phyloP scores from a whole-genome alignment of 2,888 invertebrate species.

The Torymus auratus region DNA sequence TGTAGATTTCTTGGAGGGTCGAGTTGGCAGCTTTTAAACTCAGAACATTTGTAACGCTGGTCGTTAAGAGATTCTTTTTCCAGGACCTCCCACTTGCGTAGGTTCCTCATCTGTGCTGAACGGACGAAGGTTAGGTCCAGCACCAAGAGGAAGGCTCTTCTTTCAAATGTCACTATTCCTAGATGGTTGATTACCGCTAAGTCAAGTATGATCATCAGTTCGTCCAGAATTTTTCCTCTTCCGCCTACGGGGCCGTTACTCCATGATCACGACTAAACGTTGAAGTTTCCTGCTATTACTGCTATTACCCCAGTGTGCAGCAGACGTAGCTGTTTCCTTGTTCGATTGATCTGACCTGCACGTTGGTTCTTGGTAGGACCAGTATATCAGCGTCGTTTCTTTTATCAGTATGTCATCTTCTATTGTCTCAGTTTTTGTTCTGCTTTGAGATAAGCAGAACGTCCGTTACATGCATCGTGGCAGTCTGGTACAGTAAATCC shows the following conservation, averaged over 20 bases:
- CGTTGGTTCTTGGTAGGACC: too few species aligned
- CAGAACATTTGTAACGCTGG: not conserved
- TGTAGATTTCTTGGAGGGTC: too few species aligned
- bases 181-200: not conserved
- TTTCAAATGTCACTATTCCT: not conserved
- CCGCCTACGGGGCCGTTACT: not conserved
- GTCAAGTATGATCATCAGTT: too few species aligned
- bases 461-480: too few species aligned
- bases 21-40: not conserved
- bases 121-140: not conserved
- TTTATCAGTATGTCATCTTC: too few species aligned
- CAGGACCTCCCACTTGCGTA: not conserved
- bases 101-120: not conserved
- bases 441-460: too few species aligned
- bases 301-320: too few species aligned
- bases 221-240: not conserved
- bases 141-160: not conserved
- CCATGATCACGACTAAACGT: not conserved
- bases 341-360: too few species aligned
- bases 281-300: not conserved
- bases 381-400: too few species aligned
- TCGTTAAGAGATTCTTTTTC: not conserved
- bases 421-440: too few species aligned
- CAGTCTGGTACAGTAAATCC: too few species aligned
- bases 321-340: too few species aligned